These are phyloP conservation scores for Diachrysia chrysitis DNA, from an alignment of 2,888 invertebrate genomes.

Conservation along the genomic window DNA sequence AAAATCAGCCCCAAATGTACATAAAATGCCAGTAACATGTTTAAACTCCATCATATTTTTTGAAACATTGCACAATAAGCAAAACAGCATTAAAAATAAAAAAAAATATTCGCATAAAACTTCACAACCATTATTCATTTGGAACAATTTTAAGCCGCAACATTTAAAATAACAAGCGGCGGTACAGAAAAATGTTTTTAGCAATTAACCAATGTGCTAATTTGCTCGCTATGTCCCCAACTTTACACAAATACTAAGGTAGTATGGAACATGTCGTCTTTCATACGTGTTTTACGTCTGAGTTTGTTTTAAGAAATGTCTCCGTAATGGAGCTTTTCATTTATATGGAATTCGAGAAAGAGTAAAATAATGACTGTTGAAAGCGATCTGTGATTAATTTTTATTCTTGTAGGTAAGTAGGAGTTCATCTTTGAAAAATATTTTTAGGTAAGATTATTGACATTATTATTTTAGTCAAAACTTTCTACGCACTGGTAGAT, in stretches of 20 bases:
- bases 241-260: constrained; percentile 51
- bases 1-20: not conserved
- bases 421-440: not conserved
- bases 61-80: not conserved
- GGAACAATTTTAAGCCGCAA: not conserved
- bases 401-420: not conserved
- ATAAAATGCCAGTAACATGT: not conserved
- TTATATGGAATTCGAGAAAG: not conserved
- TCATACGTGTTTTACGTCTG: constrained; percentile 30
- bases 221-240: constrained; percentile 19
- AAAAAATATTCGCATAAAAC: constrained; percentile 9
- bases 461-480: no score
- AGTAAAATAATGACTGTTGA: not conserved
- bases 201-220: constrained; percentile 26
- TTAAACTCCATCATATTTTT: not conserved
- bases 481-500: no score
- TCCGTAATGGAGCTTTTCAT: constrained; percentile 1
- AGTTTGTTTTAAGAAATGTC: constrained; percentile 19
- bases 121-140: not conserved
- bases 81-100: not conserved
- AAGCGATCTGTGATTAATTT: constrained; percentile 1
- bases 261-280: constrained; percentile 34
- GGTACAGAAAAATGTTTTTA: constrained; percentile 22
- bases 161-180: constrained; percentile 31
- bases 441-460: no score